Base-by-base conservation (phyloP, 2,888 invertebrate genomes). In the Pseudoips prasinana region DNA sequence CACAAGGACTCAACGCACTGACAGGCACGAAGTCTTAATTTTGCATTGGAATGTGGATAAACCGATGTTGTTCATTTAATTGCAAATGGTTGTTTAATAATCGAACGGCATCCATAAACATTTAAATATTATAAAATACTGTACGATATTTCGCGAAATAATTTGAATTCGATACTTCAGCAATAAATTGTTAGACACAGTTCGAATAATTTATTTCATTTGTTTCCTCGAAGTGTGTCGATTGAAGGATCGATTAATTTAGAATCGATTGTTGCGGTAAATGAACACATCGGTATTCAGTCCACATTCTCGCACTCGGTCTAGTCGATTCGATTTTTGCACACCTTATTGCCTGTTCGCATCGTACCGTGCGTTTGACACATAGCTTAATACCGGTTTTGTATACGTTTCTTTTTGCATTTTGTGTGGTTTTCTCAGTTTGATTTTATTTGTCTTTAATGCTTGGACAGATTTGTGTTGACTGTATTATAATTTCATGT, bases 1-100 rank as follows among this genome's bases (percentile, higher is more conserved):
- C 94, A 42, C 93, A 92, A 78, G 96, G 95, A 64, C 91, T 96
- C 67, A 95, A 95, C 90, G 95, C 95, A 81, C 90, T 95, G 66
- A 91, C 94, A 94, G 88, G 88, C 88, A 88, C 83, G 85, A 70
- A 73, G 40, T 55, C 53, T 46, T 92, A 51, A 62, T 59, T 64
- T 58, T 52, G 61, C 51, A 55, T 52, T 46, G 64, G 73, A 74
- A 78, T 77, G 74, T 80, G 70, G 73, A 73, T 70, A 71, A 54
- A 60, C 37, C 33, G 39, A 59, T 47, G 46, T 38, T 22, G 44
- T 39, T 55, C 56, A 38, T 56, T 55, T 50, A 45, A 43, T 58
- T 58, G 52, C 52, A 55, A 56, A 58, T 49, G 22, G 19, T 25
- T n/a, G 26, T 18, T 39, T 39, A 29, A 46, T 42, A 41, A 54